phyloP scores from a whole-genome alignment of 2,113 vertebrate genomes.

The Muntiacus muntjak region DNA sequence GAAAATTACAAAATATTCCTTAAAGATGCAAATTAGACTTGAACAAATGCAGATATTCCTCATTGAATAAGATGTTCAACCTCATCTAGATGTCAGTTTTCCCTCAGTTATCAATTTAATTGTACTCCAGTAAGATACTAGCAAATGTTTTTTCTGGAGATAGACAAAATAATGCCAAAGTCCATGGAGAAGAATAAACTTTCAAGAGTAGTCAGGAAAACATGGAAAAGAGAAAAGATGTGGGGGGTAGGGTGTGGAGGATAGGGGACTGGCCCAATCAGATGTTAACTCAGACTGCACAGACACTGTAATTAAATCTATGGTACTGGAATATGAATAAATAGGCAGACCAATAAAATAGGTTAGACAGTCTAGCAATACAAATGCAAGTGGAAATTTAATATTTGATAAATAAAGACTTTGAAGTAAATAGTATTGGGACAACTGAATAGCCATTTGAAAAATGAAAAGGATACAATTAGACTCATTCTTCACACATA shows the following conservation, averaged over 20 bases:
- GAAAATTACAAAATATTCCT: not conserved
- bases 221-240: not conserved
- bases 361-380: not conserved
- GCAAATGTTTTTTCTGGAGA: not conserved
- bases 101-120: not conserved
- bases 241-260: rapidly evolving
- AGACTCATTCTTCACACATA: not conserved
- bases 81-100: not conserved
- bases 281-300: not conserved
- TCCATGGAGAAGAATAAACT: not conserved
- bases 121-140: not conserved
- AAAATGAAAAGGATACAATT: not conserved
- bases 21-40: not conserved
- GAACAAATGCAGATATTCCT: not conserved
- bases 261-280: not conserved
- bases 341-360: not conserved
- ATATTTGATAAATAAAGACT: not conserved
- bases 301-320: not conserved
- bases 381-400: not conserved
- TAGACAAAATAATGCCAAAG: not conserved
- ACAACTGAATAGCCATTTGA: not conserved
- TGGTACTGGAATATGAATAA: not conserved
- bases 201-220: not conserved
- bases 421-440: not conserved
- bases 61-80: not conserved